Evolutionary conservation across 2,888 invertebrate genomes (phyloP).

Genomic region (Alentia gelatinosa): DNA sequence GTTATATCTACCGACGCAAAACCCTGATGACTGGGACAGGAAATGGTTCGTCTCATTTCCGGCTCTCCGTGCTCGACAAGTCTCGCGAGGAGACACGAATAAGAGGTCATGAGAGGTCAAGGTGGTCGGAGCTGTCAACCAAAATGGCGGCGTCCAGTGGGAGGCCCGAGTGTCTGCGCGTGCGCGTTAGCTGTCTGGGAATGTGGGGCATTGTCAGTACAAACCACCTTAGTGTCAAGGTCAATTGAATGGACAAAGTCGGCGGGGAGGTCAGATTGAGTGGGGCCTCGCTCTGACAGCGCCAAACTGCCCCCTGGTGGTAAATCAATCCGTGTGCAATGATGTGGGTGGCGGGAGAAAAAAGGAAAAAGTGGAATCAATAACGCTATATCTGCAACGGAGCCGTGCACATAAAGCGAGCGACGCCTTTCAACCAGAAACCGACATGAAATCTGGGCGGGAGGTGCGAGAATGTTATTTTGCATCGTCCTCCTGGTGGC

Average conservation of each 20-base stretch:
- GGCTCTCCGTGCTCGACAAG: too few species aligned
- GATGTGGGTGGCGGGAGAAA: neutral
- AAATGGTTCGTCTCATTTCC: neutral
- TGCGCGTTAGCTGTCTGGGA: neutral
- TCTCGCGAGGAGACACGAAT: neutral
- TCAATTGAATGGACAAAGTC: neutral
- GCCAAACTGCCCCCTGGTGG: neutral
- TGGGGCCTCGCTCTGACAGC: neutral
- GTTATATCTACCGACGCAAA: neutral
- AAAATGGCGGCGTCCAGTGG: neutral
- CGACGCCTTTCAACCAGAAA: neutral
- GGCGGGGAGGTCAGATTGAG: neutral
- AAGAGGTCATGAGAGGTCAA: neutral
- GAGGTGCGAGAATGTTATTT: neutral
- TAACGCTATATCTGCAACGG: neutral
- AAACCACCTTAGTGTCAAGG: neutral
- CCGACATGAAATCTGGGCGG: neutral
- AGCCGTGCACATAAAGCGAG: neutral
- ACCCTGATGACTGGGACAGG: neutral
- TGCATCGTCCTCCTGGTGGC: neutral
- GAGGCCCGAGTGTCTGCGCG: neutral
- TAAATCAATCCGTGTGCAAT: neutral
- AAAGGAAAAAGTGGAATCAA: constrained; percentile 19
- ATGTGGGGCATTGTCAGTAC: neutral
- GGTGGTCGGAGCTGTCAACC: neutral